Evolutionary conservation across 2,888 invertebrate species (phyloP), one percentile per base, ranked within the genome.

Genomic region (Cosmorhoe ocellata): DNA sequence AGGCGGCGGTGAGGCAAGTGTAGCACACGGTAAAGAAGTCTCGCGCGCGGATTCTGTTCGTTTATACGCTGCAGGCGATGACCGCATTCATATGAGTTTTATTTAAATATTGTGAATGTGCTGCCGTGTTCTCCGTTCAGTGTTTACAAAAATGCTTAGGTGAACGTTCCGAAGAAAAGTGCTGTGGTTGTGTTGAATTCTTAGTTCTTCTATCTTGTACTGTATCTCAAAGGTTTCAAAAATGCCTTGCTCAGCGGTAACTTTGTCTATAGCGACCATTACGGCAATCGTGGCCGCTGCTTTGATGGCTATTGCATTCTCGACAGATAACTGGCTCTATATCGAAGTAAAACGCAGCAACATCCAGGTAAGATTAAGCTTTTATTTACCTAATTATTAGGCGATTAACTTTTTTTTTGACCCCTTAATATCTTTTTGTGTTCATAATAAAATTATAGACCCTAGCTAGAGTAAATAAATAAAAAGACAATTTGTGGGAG

Each of bases 301-400:
- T 62, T 91, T 98, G 78, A 93, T 98, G 84, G 95, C 97, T 74
- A 97, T 98, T 84, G 97, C 98, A 73, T 98, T 98, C 91, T 95
- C 97, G 70, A 98, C 98, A 80, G 98, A 98, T 91, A 98, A 98
- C 92, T 98, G 98, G 98, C 93, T 97, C 74, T 96, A 96, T 82
- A 95, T 97, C 73, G 97, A 97, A 91, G 98, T 98, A 67, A 95
- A 95, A 85, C 93, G 97, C 78, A 93, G 93, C 73, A 94, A 93
- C 82, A 97, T 97, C 78, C 95, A 96, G 95, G 97, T 97, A 92
- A 91, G 69, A 46, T 43, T 61, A 3, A 18, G 7, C 6, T 24
- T 7, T 7, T 24, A 7, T 61, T 22, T 24, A 31, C 13, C 8
- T 51, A 41, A 7, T 26, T 48, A 30, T n/a, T n/a, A n/a, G n/a